Conservation (phyloP, 2,888 invertebrate species). For the Andrena camellia region DNA sequence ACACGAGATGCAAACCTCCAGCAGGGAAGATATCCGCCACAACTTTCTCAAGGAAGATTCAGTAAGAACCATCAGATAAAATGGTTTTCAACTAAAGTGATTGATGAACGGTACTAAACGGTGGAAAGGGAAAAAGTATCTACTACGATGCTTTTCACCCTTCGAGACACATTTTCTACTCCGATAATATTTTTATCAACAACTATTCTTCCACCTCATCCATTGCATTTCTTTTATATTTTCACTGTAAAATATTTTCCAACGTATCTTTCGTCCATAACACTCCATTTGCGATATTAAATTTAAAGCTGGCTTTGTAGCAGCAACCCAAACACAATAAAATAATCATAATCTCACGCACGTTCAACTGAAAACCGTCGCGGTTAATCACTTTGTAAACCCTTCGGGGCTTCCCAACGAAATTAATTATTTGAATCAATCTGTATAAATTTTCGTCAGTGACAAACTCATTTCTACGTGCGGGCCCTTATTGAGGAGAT, state of each 20-base stretch:
- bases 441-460: too few species aligned
- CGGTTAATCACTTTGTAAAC: too few species aligned
- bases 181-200: not conserved
- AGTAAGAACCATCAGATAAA: constrained; percentile 1
- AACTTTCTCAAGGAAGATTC: constrained; percentile 14
- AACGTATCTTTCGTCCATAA: too few species aligned
- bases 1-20: not conserved
- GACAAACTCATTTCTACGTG: too few species aligned
- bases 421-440: too few species aligned
- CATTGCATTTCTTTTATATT: not conserved
- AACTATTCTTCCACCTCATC: not conserved
- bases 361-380: too few species aligned
- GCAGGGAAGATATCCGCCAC: constrained; percentile 8
- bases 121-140: not conserved
- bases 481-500: too few species aligned
- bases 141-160: not conserved
- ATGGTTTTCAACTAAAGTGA: constrained; percentile 27
- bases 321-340: too few species aligned
- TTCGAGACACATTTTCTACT: not conserved
- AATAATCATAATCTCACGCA: too few species aligned
- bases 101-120: constrained; percentile 47
- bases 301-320: not conserved
- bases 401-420: too few species aligned
- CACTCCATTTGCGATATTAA: not conserved
- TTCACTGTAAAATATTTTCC: not conserved